These are phyloP conservation scores for Platyrinchus mystaceus DNA, from an alignment of 2,797 vertebrate genomes.

Conservation along the genomic window DNA sequence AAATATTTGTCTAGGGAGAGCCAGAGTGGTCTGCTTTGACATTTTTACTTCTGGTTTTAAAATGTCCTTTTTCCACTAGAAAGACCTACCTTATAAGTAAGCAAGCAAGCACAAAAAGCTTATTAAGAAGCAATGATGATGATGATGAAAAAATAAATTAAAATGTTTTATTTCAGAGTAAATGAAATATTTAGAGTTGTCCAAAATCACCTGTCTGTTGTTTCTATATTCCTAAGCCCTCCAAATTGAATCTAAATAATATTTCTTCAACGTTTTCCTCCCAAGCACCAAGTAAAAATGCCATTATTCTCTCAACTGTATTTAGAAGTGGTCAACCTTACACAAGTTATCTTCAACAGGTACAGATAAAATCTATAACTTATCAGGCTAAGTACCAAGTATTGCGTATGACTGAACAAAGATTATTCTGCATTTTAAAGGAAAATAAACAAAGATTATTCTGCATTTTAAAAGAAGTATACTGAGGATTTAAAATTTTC, in stretches of 20 bases:
- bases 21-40: background rate
- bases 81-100: background rate
- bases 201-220: background rate
- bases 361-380: background rate
- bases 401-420: background rate
- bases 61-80: background rate
- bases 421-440: background rate
- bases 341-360: background rate
- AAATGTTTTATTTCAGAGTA: background rate
- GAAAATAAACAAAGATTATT: background rate
- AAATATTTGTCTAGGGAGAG: background rate
- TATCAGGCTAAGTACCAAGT: background rate
- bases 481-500: background rate
- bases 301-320: background rate
- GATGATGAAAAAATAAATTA: background rate
- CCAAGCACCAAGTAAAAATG: background rate
- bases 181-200: background rate
- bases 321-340: background rate
- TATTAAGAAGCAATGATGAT: background rate
- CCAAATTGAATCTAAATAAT: background rate
- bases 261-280: background rate
- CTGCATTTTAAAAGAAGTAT: background rate
- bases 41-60: background rate
- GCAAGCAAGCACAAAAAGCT: background rate
- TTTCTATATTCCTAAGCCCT: background rate